Evolutionary conservation across 1,140 invertebrate species (phyloP), one percentile per base, ranked within the genome.

Genomic region (Drosophila malerkotliana): DNA sequence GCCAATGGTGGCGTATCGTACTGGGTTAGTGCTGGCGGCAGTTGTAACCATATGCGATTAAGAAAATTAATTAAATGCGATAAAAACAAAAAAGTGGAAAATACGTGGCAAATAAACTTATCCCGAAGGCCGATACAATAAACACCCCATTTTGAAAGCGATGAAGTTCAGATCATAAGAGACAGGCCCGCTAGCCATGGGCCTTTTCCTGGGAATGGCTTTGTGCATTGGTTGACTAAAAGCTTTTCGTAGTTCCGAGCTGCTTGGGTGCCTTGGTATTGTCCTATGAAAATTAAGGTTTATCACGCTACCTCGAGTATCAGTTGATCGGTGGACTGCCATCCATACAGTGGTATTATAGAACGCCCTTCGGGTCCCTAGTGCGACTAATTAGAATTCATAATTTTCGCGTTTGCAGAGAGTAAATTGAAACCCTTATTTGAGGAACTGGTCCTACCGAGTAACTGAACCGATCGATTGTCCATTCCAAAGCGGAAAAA

Each of bases 261-360:
- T 54, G 60, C 60, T 69, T 51, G 51, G 52, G 54, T 73, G 77
- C 74, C 82, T 63, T 15, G 15, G 15, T 73, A 80, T 73, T 66
- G 74, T 81, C 80, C 73, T 84, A 80, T 85, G 81, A 85, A 77
- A 80, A 84, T 80, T 80, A 81, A 71, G 73, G 74, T 66, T 80
- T 80, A 80, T 64, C 81, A 84, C 81, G 77, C 81, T 64, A 80
- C 72, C 26, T 1, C 26, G 26, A 28, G 26, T 77, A 74, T 77
- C 77, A 84, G 66, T 76, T 72, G 48, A 32, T 39, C 55, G 37
- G 37, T 12, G 41, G 30, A 9, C 30, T 30, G 28, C 8, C 28
- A 30, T 5, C 5, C 28, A 30, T 7, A 30, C 8, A 2, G 28
- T 30, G 28, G 8, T 30, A 30, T 30, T 30, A 7, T 8, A 30